phyloP scores from a whole-genome alignment of 2,888 invertebrate species.

The Zygogramma bicolorata region DNA sequence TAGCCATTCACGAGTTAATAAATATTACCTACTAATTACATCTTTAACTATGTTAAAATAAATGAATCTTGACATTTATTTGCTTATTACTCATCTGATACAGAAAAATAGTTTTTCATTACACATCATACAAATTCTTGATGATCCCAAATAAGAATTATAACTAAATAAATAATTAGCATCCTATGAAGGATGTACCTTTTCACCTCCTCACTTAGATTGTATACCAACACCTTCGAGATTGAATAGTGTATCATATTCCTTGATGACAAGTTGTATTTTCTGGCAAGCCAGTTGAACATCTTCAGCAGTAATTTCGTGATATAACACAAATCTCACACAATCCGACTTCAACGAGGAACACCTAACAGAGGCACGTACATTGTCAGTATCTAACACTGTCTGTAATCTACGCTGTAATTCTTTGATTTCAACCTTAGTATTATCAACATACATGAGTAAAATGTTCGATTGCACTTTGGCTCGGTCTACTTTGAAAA shows the following conservation, averaged over 20 bases:
- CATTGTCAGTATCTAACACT: constrained; percentile 68
- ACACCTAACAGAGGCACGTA: constrained; percentile 72
- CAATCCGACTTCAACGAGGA: constrained; percentile 72
- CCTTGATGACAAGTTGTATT: constrained; percentile 77
- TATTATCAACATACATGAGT: constrained; percentile 72
- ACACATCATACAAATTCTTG: not conserved
- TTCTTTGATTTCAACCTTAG: constrained; percentile 69
- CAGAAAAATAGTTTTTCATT: not conserved
- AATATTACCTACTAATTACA: too few species aligned
- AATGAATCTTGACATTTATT: not conserved
- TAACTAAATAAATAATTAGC: not conserved
- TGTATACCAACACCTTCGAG: not conserved
- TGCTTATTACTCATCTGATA: not conserved
- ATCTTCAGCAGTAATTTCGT: constrained; percentile 78
- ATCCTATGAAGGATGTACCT: not conserved
- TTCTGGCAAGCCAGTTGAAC: constrained; percentile 79
- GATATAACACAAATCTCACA: constrained; percentile 79
- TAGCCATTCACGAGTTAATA: too few species aligned
- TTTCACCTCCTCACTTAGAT: not conserved
- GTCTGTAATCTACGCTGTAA: constrained; percentile 70
- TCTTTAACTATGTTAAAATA: too few species aligned
- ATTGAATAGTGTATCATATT: constrained; percentile 64
- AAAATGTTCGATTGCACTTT: constrained; percentile 83
- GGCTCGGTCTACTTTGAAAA: constrained; percentile 74
- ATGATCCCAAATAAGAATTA: not conserved